Conservation (phyloP, 1,140 invertebrate species). For the Heliconius nattereri region DNA sequence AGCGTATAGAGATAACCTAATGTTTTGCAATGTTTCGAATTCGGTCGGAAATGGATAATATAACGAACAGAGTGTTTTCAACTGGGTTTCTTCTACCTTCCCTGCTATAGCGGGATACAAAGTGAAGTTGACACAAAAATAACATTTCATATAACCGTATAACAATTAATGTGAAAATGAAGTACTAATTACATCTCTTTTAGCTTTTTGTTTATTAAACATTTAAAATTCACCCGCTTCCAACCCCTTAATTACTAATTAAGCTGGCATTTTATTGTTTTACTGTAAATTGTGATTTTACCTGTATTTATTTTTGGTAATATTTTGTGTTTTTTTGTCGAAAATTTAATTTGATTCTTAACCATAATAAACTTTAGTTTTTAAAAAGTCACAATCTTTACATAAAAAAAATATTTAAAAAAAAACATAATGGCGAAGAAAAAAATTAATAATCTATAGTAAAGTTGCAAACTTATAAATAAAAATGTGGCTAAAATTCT, state of each 20-base stretch:
- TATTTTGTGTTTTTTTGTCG: not conserved
- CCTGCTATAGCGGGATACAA: not conserved
- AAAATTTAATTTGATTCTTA: too few species aligned
- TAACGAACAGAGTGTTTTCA: not conserved
- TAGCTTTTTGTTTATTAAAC: constrained; percentile 13
- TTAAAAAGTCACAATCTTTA: too few species aligned
- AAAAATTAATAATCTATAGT: too few species aligned
- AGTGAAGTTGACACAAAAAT: not conserved
- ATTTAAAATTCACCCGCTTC: constrained; percentile 17
- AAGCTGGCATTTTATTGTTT: not conserved
- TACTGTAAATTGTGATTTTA: not conserved
- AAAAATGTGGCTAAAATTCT: too few species aligned
- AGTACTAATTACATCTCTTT: constrained; percentile 13
- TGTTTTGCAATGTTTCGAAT: too few species aligned
- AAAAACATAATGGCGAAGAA: too few species aligned
- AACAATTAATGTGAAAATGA: constrained; percentile 4
- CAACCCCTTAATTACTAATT: constrained; percentile 23
- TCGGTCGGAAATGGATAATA: too few species aligned
- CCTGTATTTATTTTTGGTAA: not conserved
- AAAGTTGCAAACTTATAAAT: too few species aligned
- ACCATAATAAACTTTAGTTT: too few species aligned
- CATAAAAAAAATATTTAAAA: too few species aligned
- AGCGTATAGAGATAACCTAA: too few species aligned
- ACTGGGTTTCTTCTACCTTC: not conserved
- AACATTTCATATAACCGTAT: not conserved